Base-by-base conservation (phyloP, 2,797 vertebrate genomes). In the Cynopterus sphinx region DNA sequence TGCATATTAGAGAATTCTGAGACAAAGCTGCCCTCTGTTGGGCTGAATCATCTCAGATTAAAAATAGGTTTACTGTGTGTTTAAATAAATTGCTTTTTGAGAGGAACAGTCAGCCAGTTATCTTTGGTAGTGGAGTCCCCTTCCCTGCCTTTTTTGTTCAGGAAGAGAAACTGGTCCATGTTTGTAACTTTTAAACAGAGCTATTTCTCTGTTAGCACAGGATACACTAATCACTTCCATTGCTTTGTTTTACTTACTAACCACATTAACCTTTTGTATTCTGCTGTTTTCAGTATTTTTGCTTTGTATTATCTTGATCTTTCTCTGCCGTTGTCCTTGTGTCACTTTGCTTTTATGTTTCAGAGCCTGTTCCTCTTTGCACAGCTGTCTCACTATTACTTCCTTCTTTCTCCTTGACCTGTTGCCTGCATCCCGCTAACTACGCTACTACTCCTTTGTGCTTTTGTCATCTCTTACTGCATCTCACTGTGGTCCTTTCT, bases 401-500 rank as follows among this genome's bases (percentile, higher is more conserved):
- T 43, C 43, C 73, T 43, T 68, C 83, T 70, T 41, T 91, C 57
- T 68, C 59, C 79, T 90, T 53, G 75, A 53, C 97, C 24, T 21
- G 31, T 71, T 77, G 55, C 78, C 26, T 87, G 10, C 59, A 2
- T 74, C 65, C 39, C 9, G 63, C 55, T 94, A 65, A 75, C 59
- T 65, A 41, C 51, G 86, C 94, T 55, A 10, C 97, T 97, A 22
- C 95, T 41, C 89, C 90, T 91, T 87, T 82, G n/a, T 96, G 92
- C 96, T 73, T 97, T 97, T 97, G 94, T 93, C 57, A 26, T 94
- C 77, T 86, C 90, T 96, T 97, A 98, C 92, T 94, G 88, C 98
- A 46, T 98, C 98, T 98, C 97, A 99, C 98, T 98, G 97, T 99
- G 98, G 98, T 98, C 98, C 97, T 99, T 98, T 99, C 98, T 99